Evolutionary conservation across 2,113 vertebrate genomes (phyloP).

Genomic region (Thalassarche chlororhynchos): DNA sequence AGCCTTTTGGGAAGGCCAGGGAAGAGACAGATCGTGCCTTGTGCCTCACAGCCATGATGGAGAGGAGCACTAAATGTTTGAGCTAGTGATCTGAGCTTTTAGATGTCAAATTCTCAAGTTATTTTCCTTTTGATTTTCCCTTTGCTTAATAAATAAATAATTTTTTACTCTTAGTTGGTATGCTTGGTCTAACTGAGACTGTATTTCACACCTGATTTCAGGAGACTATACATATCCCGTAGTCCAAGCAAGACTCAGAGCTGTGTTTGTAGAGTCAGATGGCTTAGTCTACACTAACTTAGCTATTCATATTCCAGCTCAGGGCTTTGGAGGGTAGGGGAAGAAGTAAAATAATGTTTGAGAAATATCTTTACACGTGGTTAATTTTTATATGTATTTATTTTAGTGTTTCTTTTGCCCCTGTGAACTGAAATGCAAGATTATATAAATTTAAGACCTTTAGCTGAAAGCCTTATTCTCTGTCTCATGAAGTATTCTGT

Average conservation of each 20-base stretch:
- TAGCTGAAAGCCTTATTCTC: not conserved
- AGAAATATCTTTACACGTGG: not conserved
- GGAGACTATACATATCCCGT: rapidly evolving
- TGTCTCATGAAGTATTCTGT: not conserved
- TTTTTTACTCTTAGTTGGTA: not conserved
- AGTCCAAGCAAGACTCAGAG: not conserved
- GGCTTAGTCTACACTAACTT: not conserved
- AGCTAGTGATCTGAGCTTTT: not conserved
- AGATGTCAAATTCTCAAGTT: not conserved
- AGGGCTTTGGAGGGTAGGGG: not conserved
- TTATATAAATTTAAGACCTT: not conserved
- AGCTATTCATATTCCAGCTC: not conserved
- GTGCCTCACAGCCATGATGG: not conserved
- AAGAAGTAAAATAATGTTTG: not conserved
- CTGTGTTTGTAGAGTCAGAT: not conserved
- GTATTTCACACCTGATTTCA: not conserved
- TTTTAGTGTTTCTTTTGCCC: not conserved
- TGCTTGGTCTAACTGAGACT: not conserved
- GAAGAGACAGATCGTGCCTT: not conserved
- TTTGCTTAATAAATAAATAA: not conserved
- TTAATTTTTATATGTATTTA: not conserved
- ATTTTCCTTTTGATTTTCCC: not conserved
- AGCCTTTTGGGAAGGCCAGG: not conserved
- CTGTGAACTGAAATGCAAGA: not conserved
- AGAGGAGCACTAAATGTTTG: not conserved